Conservation (phyloP, 2,888 invertebrate species). For the Gnatocerus cornutus region DNA sequence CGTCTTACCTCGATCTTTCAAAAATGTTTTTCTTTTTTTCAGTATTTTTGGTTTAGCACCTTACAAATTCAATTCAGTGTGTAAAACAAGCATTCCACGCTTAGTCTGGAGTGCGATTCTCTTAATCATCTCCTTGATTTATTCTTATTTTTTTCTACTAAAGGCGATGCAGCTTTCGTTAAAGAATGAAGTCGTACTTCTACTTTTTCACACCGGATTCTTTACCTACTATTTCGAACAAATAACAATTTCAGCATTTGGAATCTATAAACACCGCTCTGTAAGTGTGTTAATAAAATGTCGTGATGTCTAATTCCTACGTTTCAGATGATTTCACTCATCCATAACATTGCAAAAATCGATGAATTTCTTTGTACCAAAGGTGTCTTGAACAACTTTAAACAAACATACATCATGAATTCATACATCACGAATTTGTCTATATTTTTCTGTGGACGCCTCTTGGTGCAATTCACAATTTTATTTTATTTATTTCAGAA, state of each 20-base stretch:
- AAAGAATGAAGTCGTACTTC: not conserved
- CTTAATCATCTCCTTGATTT: not conserved
- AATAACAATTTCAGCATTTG: not conserved
- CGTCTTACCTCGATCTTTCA: no score
- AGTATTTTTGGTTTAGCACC: constrained; percentile 4
- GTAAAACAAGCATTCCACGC: not conserved
- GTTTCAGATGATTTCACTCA: not conserved
- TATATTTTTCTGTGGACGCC: not conserved
- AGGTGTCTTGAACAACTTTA: no score
- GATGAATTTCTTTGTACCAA: not conserved
- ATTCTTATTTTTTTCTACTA: not conserved
- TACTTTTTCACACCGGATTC: not conserved
- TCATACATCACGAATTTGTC: not conserved
- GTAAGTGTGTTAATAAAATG: not conserved
- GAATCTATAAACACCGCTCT: not conserved
- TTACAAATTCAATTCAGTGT: not conserved
- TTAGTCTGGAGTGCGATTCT: not conserved
- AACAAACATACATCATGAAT: no score
- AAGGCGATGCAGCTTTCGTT: no score
- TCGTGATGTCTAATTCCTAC: not conserved
- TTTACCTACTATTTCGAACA: not conserved
- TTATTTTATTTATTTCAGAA: not conserved
- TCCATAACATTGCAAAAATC: not conserved
- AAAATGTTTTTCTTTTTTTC: not conserved
- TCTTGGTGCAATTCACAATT: not conserved